Percentiles rank a stretch among this genome's conserved stretches.
phyloP scores from a whole-genome alignment of 2,888 invertebrate genomes.

The Horisme vitalbata region DNA sequence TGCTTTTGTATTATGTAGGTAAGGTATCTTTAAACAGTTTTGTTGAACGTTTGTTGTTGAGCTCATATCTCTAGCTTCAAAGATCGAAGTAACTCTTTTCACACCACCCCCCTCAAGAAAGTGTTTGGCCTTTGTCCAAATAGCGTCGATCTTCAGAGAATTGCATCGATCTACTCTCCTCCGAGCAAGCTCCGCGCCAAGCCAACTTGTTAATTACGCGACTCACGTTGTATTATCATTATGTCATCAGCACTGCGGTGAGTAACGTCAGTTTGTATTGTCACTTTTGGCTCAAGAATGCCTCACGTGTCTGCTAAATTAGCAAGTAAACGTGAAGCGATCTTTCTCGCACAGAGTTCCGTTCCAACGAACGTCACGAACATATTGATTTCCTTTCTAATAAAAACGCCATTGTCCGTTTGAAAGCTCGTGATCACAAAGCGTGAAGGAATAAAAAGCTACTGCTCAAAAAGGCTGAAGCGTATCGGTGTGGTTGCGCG shows the following conservation, averaged over 20 bases:
- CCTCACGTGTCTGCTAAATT: conserved; percentile 32
- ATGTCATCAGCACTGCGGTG: conserved; percentile 37
- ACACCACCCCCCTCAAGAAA: conserved; percentile 48
- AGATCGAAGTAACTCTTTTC: conserved; percentile 53
- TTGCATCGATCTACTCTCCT: conserved; percentile 54
- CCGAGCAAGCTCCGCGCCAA: conserved; percentile 43
- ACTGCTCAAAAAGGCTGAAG: conserved; percentile 66
- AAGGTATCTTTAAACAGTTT: not conserved
- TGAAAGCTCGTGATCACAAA: conserved; percentile 71
- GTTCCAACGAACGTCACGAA: conserved; percentile 51
- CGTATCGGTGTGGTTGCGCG: conserved; percentile 66
- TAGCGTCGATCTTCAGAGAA: conserved; percentile 65
- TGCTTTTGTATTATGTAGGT: not conserved
- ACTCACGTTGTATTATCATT: conserved; percentile 46
- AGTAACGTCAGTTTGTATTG: conserved; percentile 33
- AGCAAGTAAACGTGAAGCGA: conserved; percentile 36
- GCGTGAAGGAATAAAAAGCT: conserved; percentile 76
- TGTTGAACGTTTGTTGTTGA: conserved; percentile 1
- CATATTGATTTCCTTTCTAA: conserved; percentile 71
- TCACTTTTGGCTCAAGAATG: conserved; percentile 37
- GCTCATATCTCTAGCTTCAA: conserved; percentile 36
- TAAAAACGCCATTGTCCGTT: conserved; percentile 69
- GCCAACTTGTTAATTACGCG: conserved; percentile 58
- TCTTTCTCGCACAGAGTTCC: conserved; percentile 34
- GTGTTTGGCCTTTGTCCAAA: conserved; percentile 67